A percentile compares a stretch with the other conserved stretches of the same genome.
These are phyloP conservation scores for Aphelenchoides avenae DNA, from an alignment of 1,140 invertebrate genomes.

Conservation along the genomic window DNA sequence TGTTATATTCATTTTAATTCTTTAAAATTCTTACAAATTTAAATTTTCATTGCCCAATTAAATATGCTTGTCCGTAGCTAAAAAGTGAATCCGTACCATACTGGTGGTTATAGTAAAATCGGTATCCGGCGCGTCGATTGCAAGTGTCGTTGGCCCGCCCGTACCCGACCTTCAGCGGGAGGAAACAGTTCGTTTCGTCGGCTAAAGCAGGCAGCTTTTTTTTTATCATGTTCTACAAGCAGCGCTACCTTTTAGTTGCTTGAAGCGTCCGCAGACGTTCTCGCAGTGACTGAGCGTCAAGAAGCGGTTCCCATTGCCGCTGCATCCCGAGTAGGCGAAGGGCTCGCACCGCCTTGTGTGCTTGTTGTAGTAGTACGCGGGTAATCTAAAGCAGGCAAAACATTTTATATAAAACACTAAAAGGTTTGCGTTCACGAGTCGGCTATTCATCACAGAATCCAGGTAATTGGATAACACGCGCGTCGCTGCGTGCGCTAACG, in stretches of 20 bases:
- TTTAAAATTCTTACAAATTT: no score
- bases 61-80: no score
- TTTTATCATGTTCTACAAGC: constrained; percentile 2
- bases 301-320: constrained; percentile 52
- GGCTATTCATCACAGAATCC: constrained; percentile 14
- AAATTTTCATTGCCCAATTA: no score
- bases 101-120: constrained; percentile 48
- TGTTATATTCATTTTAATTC: no score
- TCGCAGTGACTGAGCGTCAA: constrained; percentile 47
- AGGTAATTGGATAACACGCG: no score
- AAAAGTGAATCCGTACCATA: constrained; percentile 23
- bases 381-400: constrained; percentile 44
- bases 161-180: constrained; percentile 43
- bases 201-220: constrained; percentile 19
- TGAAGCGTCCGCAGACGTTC: constrained; percentile 33
- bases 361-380: constrained; percentile 47
- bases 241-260: constrained; percentile 11
- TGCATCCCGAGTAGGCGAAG: constrained; percentile 52
- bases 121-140: constrained; percentile 38
- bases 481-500: no score
- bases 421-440: no score
- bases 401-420: no score
- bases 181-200: constrained; percentile 39
- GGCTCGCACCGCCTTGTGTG: constrained; percentile 32
- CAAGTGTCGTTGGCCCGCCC: constrained; percentile 43